phyloP scores from a whole-genome alignment of 1,140 invertebrate species.

The Holotrichia oblita region DNA sequence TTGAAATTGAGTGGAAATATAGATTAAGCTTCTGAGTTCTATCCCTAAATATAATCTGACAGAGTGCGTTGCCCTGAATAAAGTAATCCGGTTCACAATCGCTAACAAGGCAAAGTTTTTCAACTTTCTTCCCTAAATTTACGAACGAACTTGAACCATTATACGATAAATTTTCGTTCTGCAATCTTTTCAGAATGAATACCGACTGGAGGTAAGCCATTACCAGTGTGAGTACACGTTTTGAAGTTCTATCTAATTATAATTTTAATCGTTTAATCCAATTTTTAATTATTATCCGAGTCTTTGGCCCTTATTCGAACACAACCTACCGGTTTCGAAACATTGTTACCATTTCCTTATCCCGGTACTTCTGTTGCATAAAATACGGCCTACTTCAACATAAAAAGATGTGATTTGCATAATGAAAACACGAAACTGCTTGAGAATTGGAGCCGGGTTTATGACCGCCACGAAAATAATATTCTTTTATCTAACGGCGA shows the following conservation, averaged over 20 bases:
- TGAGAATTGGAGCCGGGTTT: background rate
- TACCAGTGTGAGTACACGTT: background rate
- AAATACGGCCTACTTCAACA: background rate
- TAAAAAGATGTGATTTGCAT: background rate
- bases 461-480: background rate
- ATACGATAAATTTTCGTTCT: background rate
- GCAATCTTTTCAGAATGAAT: background rate
- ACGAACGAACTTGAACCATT: background rate
- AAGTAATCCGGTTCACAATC: background rate
- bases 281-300: background rate
- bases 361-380: background rate
- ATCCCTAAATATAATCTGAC: no score
- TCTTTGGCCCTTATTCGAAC: background rate
- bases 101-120: background rate
- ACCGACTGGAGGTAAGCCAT: background rate
- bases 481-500: conserved; percentile 13
- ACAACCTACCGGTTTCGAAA: no score
- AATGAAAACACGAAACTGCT: background rate
- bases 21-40: no score
- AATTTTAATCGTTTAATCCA: background rate
- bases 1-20: no score
- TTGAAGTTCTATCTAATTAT: conserved; percentile 3
- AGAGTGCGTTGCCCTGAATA: background rate
- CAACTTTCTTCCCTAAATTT: background rate
- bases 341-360: background rate